phyloP scores from a whole-genome alignment of 2,113 vertebrate genomes.

The Oceanodroma tethys region DNA sequence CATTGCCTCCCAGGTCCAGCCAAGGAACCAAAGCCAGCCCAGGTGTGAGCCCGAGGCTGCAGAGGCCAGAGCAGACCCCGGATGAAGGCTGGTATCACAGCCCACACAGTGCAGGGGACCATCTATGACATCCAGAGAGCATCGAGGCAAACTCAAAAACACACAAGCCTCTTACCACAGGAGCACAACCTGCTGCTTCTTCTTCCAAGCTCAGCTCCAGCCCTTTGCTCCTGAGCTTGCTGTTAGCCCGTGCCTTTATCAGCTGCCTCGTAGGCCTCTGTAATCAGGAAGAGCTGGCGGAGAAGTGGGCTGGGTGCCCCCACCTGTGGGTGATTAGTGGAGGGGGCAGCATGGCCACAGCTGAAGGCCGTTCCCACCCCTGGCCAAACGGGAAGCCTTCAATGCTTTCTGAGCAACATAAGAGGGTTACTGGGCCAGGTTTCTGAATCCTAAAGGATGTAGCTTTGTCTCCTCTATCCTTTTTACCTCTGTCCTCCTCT shows the following conservation, averaged over 20 bases:
- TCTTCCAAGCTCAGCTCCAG: neutral
- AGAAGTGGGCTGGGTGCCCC: neutral
- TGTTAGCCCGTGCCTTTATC: accelerated
- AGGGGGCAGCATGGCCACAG: neutral
- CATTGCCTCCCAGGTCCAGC: accelerated
- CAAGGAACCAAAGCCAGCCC: neutral
- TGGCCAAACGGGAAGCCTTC: neutral
- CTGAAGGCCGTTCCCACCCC: neutral
- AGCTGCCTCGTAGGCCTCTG: accelerated
- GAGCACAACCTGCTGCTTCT: neutral
- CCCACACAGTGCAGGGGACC: neutral
- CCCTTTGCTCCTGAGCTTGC: accelerated
- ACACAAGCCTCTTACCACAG: accelerated
- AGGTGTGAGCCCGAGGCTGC: accelerated
- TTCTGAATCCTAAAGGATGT: neutral
- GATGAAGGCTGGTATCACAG: neutral
- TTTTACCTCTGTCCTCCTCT: neutral
- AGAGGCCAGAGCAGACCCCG: accelerated
- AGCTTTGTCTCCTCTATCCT: neutral
- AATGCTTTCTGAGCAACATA: accelerated
- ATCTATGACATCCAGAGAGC: accelerated
- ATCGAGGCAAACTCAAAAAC: accelerated
- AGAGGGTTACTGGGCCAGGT: accelerated
- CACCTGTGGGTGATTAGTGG: neutral
- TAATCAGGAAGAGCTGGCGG: neutral